phyloP scores from a whole-genome alignment of 2,797 vertebrate species.

The Tapirus indicus region DNA sequence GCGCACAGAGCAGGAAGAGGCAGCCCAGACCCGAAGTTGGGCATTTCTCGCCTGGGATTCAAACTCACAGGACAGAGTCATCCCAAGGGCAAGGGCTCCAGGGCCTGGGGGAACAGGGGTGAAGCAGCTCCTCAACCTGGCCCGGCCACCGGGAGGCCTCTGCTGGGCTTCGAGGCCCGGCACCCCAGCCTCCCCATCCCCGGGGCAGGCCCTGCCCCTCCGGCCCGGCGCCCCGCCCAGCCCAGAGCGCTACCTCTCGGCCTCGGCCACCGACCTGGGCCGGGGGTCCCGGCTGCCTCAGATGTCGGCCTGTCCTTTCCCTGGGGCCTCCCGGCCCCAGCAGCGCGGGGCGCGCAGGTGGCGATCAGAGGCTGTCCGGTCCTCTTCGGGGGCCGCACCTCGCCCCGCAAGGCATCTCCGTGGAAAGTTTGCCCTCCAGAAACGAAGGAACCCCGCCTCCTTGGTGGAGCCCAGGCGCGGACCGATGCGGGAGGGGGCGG shows the following conservation, averaged over 20 bases:
- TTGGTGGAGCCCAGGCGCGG: not conserved
- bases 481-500: not conserved
- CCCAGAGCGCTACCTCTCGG: constrained; percentile 71
- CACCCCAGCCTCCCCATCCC: constrained; percentile 7
- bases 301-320: constrained; percentile 18
- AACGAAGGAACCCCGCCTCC: constrained; percentile 48
- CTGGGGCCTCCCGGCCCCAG: constrained; percentile 21
- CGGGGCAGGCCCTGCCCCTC: constrained; percentile 24
- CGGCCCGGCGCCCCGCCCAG: constrained; percentile 60
- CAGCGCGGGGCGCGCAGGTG: not conserved
- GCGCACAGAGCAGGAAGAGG: constrained; percentile 43
- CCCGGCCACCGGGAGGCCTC: not conserved
- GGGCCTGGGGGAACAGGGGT: not conserved
- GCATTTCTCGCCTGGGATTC: constrained; percentile 44
- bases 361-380: constrained; percentile 46
- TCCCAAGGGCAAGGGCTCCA: not conserved
- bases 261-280: constrained; percentile 47
- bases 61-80: not conserved
- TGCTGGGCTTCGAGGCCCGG: not conserved
- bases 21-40: constrained; percentile 52
- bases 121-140: not conserved
- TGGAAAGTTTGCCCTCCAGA: constrained; percentile 73
- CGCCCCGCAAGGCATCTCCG: constrained; percentile 69
- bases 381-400: constrained; percentile 4
- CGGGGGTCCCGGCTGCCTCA: constrained; percentile 43